Evolutionary conservation across 2,888 invertebrate species (phyloP).

Genomic region (Cheilosia variabilis): DNA sequence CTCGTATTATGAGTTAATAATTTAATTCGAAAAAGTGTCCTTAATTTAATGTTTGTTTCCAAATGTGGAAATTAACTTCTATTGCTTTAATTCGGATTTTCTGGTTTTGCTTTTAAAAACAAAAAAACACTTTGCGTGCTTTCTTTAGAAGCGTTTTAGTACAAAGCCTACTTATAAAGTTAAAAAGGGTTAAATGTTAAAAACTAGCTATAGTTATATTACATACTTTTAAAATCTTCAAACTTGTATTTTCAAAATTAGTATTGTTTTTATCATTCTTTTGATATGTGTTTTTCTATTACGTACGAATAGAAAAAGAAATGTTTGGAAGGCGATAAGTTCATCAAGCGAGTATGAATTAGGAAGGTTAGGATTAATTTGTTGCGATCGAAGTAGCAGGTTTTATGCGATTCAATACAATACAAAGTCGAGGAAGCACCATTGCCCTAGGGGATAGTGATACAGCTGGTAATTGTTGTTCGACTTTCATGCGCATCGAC

Average conservation of each 20-base stretch:
- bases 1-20: too few species aligned
- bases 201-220: background rate
- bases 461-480: background rate
- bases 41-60: constrained; percentile 17
- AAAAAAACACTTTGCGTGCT: constrained; percentile 3
- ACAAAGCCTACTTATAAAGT: constrained; percentile 60
- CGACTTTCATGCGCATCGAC: background rate
- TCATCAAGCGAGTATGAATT: background rate
- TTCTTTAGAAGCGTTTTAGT: constrained; percentile 55
- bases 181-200: constrained; percentile 17
- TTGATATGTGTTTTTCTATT: constrained; percentile 57
- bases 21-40: constrained; percentile 21
- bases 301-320: background rate
- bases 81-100: constrained; percentile 45
- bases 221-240: constrained; percentile 3
- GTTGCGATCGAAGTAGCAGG: too few species aligned
- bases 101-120: constrained; percentile 21
- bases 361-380: constrained; percentile 14
- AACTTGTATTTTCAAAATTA: constrained; percentile 17
- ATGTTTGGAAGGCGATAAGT: background rate
- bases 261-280: constrained; percentile 1
- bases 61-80: constrained; percentile 28
- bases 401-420: too few species aligned
- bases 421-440: too few species aligned
- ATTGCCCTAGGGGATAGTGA: too few species aligned